Conservation (phyloP, 2,797 vertebrate genomes). For the Acanthurus tractus region DNA sequence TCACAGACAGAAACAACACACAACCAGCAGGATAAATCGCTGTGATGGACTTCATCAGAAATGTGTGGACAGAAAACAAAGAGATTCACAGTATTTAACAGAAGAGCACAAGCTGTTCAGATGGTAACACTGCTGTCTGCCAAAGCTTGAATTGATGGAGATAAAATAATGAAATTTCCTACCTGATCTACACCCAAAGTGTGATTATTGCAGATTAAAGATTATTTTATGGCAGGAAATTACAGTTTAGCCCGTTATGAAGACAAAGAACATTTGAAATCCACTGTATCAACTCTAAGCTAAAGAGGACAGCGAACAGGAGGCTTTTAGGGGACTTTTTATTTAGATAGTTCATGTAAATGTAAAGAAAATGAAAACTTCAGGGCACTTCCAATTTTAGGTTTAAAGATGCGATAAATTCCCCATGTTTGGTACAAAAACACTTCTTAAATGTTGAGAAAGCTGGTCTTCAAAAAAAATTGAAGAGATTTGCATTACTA, state of each 20-base stretch:
- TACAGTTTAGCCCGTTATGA: slow-evolving; percentile 4
- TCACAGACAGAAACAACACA: slow-evolving; percentile 55
- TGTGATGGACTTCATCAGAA: slow-evolving; percentile 53
- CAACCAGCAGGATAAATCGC: slow-evolving; percentile 58
- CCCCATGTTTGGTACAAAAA: too few relatives aligned
- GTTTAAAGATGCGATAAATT: slow-evolving; percentile 15
- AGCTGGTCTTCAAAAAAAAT: neutral
- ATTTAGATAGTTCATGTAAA: slow-evolving; percentile 19
- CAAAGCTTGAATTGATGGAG: slow-evolving; percentile 23
- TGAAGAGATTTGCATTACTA: neutral
- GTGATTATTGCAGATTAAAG: neutral
- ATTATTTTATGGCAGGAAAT: slow-evolving; percentile 7
- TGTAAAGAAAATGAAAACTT: neutral
- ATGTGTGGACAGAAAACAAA: slow-evolving; percentile 61
- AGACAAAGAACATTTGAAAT: slow-evolving; percentile 11
- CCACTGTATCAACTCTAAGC: slow-evolving; percentile 13
- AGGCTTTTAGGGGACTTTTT: neutral
- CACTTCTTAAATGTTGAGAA: neutral
- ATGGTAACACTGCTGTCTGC: slow-evolving; percentile 17
- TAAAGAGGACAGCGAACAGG: neutral
- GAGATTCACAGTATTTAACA: slow-evolving; percentile 53
- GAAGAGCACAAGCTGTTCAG: slow-evolving; percentile 51
- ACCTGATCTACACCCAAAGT: slow-evolving; percentile 41
- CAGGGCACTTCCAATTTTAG: neutral
- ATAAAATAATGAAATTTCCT: slow-evolving; percentile 29